Evolutionary conservation across 2,113 vertebrate species (phyloP), one percentile per base, ranked within the genome.

Genomic region (Mus pahari): DNA sequence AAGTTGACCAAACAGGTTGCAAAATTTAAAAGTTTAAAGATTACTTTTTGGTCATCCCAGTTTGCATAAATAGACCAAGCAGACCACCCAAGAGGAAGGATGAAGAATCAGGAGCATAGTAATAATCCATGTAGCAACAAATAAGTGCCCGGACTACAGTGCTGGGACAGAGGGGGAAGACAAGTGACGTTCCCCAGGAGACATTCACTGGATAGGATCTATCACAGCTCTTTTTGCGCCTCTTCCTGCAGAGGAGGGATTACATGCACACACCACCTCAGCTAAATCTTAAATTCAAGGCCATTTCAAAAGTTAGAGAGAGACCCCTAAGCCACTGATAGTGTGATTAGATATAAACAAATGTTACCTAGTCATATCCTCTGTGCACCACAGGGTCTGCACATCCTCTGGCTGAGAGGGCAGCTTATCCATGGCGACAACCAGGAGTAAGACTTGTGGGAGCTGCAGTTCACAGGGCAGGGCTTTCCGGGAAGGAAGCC

Each of bases 371-470:
- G 81, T 96, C 55, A 95, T 96, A 5, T 98, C 98, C 94, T 98
- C 98, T 14, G 97, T 79, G 73, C 98, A 99, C 99, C 99, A 99
- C 48, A 99, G 98, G 64, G 96, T 96, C 91, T 99, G 98, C 62
- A 99, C 98, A 31, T 99, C 99, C 48, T 99, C 98, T 66, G 99
- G 97, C 95, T 99, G 99, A 81, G 98, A 97, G 66, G 97, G 96
- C 53, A 99, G 98, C 91, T 99, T 99, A 86, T 98, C 98, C 98
- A 99, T 91, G 83, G 99, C 89, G 78, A 94, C 98, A 24, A 99
- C 95, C 91, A 99, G 97, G 92, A 99, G 60, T 0, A 99, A 98
- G 92, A 99, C 99, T 13, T 99, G 99, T 13, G 99, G 98, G 48
- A 99, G 98, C 89, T 98, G 97, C 16, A 98, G 98, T 66, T 99